Percentiles rank a stretch among this genome's conserved stretches.
Conservation (phyloP, 1,140 invertebrate species). For the Daktulosphaira vitifoliae region DNA sequence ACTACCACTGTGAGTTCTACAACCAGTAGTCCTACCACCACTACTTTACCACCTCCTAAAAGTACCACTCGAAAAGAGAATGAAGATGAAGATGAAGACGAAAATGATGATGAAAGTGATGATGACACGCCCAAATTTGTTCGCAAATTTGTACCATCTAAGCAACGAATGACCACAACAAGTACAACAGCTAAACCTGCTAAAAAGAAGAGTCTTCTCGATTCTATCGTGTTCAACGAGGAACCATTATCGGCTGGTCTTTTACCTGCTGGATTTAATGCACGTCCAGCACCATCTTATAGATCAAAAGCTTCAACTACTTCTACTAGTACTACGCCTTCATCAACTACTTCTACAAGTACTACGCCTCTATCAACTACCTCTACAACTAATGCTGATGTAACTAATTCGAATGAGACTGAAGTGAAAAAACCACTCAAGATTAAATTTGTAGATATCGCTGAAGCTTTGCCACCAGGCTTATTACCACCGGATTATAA, state of each 20-base stretch:
- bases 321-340: conserved; percentile 21
- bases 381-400: conserved; percentile 55
- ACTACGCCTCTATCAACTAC: conserved; percentile 39
- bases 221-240: conserved; percentile 52
- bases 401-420: conserved; percentile 41
- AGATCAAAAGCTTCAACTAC: conserved; percentile 43
- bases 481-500: conserved; percentile 34
- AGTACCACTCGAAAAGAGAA: conserved; percentile 20
- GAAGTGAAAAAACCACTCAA: conserved; percentile 34
- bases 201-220: conserved; percentile 43
- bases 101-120: conserved; percentile 38
- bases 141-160: conserved; percentile 54
- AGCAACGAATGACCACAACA: conserved; percentile 47
- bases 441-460: conserved; percentile 42
- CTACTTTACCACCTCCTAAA: conserved; percentile 40
- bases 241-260: conserved; percentile 46
- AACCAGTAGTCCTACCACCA: conserved; percentile 35
- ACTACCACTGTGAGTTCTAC: conserved; percentile 40
- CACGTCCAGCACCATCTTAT: conserved; percentile 47
- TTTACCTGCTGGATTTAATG: conserved; percentile 55
- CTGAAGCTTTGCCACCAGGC: conserved; percentile 47
- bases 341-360: neutral
- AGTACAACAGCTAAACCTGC: conserved; percentile 40
- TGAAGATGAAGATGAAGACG: conserved; percentile 47
- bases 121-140: conserved; percentile 42